phyloP scores from a whole-genome alignment of 2,113 vertebrate species.

The Eupsittula cactorum region DNA sequence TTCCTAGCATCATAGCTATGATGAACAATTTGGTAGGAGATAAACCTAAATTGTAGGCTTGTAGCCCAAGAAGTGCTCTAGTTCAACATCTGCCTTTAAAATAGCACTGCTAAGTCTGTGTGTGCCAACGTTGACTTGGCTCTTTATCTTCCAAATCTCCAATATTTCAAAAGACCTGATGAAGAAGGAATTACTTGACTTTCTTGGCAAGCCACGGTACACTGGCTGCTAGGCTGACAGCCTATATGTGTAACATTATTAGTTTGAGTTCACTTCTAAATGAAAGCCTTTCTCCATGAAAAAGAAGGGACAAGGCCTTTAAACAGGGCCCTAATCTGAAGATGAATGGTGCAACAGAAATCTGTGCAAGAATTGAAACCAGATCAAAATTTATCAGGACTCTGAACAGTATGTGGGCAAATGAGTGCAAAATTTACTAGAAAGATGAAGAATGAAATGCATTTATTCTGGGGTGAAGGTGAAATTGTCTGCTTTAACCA shows the following conservation, averaged over 20 bases:
- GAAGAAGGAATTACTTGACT: background rate
- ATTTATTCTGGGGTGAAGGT: background rate
- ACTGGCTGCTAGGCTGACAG: background rate
- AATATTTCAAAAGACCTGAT: background rate
- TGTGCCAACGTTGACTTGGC: background rate
- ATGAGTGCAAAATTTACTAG: background rate
- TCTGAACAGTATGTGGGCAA: background rate
- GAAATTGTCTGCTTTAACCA: background rate
- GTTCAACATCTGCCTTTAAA: background rate
- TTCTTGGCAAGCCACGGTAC: background rate
- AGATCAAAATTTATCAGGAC: background rate
- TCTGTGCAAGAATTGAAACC: background rate
- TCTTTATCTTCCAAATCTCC: background rate
- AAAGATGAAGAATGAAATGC: background rate
- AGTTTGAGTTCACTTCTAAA: background rate
- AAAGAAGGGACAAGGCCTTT: background rate
- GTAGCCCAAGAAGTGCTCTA: background rate
- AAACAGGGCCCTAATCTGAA: background rate
- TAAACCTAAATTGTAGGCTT: background rate
- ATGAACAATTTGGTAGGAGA: background rate
- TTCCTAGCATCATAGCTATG: background rate
- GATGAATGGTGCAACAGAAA: background rate
- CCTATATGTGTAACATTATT: accelerated
- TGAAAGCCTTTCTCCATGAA: background rate
- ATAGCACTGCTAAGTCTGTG: background rate